phyloP scores from a whole-genome alignment of 2,113 vertebrate species.

The Nyctereutes procyonoides region DNA sequence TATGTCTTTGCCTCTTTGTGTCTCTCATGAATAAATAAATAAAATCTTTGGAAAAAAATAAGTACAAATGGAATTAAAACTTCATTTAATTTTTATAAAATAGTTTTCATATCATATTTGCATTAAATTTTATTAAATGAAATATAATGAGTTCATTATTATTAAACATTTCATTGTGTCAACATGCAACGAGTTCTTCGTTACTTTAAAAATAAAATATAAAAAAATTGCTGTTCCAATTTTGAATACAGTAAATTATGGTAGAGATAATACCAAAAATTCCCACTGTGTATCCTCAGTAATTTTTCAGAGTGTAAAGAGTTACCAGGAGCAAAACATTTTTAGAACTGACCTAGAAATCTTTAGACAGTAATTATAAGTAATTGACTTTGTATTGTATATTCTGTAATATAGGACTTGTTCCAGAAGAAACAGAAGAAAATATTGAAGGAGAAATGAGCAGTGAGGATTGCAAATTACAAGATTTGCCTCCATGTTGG shows the following conservation, averaged over 20 bases:
- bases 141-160: not conserved
- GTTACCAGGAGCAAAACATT: conserved; percentile 14
- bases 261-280: not conserved
- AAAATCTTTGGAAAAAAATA: too few species aligned
- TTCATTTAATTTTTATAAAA: not conserved
- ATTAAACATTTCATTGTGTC: conserved; percentile 27
- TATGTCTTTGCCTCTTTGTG: too few species aligned
- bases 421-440: conserved; percentile 94
- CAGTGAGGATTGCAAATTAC: conserved; percentile 94
- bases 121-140: not conserved
- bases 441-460: conserved; percentile 90
- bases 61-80: not conserved
- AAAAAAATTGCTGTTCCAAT: conserved; percentile 3
- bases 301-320: not conserved
- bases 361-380: conserved; percentile 64
- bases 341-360: conserved; percentile 40
- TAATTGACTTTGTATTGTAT: conserved; percentile 61
- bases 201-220: not conserved
- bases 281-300: not conserved
- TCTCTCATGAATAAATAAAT: too few species aligned
- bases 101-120: not conserved
- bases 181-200: not conserved
- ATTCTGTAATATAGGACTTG: conserved; percentile 90
- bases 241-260: conserved; percentile 30
- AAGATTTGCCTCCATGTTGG: conserved; percentile 98